Evolutionary conservation across 2,113 vertebrate genomes (phyloP).

Genomic region (Channa argus): DNA sequence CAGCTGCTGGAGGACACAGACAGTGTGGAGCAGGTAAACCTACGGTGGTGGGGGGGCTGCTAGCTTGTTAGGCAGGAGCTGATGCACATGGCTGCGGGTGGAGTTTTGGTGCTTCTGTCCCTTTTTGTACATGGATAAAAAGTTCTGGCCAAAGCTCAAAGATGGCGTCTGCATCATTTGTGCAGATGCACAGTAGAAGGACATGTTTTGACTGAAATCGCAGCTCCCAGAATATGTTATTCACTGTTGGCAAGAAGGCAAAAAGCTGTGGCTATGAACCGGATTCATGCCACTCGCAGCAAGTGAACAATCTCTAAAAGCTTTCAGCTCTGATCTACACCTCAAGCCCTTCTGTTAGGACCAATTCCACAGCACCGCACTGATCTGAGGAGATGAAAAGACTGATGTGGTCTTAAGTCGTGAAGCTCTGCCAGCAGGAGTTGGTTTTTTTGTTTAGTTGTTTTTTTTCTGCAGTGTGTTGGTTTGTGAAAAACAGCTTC

Average conservation of each 20-base stretch:
- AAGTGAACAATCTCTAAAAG: constrained; percentile 25
- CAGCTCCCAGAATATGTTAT: neutral
- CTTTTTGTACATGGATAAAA: neutral
- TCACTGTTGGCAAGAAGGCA: constrained; percentile 10
- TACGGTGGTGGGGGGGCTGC: neutral
- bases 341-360: constrained; percentile 13
- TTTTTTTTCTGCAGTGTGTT: too few species aligned
- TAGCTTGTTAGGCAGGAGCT: neutral
- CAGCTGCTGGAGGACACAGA: constrained; percentile 4
- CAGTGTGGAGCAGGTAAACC: constrained; percentile 34
- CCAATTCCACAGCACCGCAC: neutral
- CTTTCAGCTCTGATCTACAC: constrained; percentile 20
- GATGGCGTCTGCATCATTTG: neutral
- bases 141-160: neutral
- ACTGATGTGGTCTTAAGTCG: neutral
- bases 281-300: constrained; percentile 22
- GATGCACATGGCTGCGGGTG: too few species aligned
- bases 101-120: neutral
- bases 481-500: constrained; percentile 4
- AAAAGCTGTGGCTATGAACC: constrained; percentile 3
- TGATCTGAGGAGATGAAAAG: constrained; percentile 19
- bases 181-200: neutral
- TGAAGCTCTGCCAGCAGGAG: neutral
- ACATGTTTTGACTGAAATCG: constrained; percentile 8
- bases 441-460: neutral